These are phyloP conservation scores for Ariopsis seemanni DNA, from an alignment of 2,113 vertebrate genomes.

Conservation along the genomic window DNA sequence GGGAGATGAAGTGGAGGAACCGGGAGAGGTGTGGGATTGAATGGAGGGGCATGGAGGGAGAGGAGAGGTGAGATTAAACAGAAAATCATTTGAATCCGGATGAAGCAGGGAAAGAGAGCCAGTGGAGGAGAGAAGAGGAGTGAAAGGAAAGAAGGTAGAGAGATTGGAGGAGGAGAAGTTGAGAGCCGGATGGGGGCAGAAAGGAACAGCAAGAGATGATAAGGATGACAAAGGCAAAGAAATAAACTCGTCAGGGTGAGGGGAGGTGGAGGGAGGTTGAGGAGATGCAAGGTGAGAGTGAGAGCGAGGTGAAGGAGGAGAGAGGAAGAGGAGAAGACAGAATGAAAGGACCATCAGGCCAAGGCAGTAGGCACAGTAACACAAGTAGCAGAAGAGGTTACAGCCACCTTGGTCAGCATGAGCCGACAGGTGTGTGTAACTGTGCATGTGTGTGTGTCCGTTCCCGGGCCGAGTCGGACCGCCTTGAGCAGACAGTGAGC, in stretches of 20 bases:
- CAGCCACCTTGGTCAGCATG: conserved; percentile 69
- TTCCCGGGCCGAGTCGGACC: conserved; percentile 47
- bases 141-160: conserved; percentile 49
- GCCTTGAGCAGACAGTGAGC: conserved; percentile 53
- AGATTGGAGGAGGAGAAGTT: conserved; percentile 56
- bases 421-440: conserved; percentile 51
- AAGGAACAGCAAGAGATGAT: conserved; percentile 74
- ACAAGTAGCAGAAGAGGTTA: conserved; percentile 76
- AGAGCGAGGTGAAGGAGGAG: conserved; percentile 62
- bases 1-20: conserved; percentile 36
- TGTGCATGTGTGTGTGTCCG: conserved; percentile 43
- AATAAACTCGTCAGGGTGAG: conserved; percentile 65
- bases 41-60: conserved; percentile 44
- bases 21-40: conserved; percentile 39
- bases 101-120: conserved; percentile 72
- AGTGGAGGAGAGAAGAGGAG: conserved; percentile 71
- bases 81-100: conserved; percentile 66
- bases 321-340: conserved; percentile 82
- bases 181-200: conserved; percentile 57
- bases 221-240: conserved; percentile 75
- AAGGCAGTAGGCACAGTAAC: conserved; percentile 77
- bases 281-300: conserved; percentile 46
- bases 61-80: conserved; percentile 62
- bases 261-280: conserved; percentile 38
- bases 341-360: conserved; percentile 81